phyloP scores from a whole-genome alignment of 1,140 invertebrate genomes.

The Arctopsyche grandis region DNA sequence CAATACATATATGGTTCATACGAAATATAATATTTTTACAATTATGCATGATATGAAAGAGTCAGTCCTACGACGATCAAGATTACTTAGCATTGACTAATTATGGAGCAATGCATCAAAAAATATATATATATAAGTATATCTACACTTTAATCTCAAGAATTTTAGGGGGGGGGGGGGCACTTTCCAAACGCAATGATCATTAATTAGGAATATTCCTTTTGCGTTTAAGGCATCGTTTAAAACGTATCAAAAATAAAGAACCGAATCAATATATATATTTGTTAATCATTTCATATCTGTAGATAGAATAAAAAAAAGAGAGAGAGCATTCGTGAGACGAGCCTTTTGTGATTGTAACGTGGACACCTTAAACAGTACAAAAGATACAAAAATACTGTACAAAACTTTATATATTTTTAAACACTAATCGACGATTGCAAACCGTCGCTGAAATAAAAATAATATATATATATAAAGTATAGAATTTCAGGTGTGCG shows the following conservation, averaged over 20 bases:
- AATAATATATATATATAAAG: neutral
- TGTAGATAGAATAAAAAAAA: neutral
- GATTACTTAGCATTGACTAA: constrained; percentile 1
- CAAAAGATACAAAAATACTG: constrained; percentile 53
- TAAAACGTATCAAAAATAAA: constrained; percentile 21
- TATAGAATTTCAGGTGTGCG: neutral
- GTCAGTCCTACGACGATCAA: constrained; percentile 44
- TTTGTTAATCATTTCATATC: neutral
- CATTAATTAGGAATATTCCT: constrained; percentile 49
- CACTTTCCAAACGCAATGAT: constrained; percentile 42
- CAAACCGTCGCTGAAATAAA: neutral
- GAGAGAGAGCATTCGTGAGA: too few species aligned
- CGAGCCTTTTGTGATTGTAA: too few species aligned
- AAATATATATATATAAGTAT: constrained; percentile 7
- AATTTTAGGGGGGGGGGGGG: too few species aligned
- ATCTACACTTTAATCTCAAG: constrained; percentile 50
- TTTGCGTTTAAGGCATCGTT: constrained; percentile 51
- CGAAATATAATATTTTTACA: constrained; percentile 43
- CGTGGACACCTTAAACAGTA: constrained; percentile 50
- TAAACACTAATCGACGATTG: constrained; percentile 37
- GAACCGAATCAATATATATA: neutral
- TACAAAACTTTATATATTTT: constrained; percentile 44
- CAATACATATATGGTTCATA: constrained; percentile 26
- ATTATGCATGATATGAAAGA: constrained; percentile 50
- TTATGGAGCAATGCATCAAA: neutral